Percentiles rank a stretch among this genome's conserved stretches.
Conservation (phyloP, 2,888 invertebrate genomes). For the Dynastes hyllus region DNA sequence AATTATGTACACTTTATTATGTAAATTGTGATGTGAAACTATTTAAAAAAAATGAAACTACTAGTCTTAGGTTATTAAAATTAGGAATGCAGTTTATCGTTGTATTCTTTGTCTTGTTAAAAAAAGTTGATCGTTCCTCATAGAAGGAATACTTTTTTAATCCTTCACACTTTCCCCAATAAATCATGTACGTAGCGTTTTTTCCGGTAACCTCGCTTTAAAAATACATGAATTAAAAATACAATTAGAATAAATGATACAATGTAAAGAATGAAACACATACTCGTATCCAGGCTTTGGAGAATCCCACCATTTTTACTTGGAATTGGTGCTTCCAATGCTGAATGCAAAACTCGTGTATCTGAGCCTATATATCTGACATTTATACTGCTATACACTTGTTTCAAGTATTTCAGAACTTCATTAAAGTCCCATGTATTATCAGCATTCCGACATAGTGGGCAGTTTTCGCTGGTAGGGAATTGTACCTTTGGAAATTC, state of each 20-base stretch:
- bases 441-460: constrained; percentile 76
- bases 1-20: constrained; percentile 23
- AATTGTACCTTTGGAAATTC: constrained; percentile 91
- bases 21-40: constrained; percentile 27
- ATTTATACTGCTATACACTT: constrained; percentile 72
- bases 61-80: constrained; percentile 22
- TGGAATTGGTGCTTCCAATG: constrained; percentile 55
- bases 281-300: constrained; percentile 67
- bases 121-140: constrained; percentile 14
- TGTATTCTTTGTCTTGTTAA: constrained; percentile 34
- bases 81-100: constrained; percentile 22
- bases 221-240: constrained; percentile 78
- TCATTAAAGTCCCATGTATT: constrained; percentile 77
- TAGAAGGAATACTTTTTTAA: constrained; percentile 28
- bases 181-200: constrained; percentile 82
- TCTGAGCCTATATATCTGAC: constrained; percentile 72
- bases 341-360: constrained; percentile 65
- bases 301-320: constrained; percentile 54
- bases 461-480: constrained; percentile 80
- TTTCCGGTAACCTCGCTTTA: constrained; percentile 82
- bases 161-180: constrained; percentile 80
- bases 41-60: not conserved
- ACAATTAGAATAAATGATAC: constrained; percentile 84
- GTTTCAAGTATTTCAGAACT: constrained; percentile 78
- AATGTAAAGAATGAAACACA: constrained; percentile 71